Evolutionary conservation across 2,113 vertebrate genomes (phyloP).

Genomic region (Chlamydotis undulata): DNA sequence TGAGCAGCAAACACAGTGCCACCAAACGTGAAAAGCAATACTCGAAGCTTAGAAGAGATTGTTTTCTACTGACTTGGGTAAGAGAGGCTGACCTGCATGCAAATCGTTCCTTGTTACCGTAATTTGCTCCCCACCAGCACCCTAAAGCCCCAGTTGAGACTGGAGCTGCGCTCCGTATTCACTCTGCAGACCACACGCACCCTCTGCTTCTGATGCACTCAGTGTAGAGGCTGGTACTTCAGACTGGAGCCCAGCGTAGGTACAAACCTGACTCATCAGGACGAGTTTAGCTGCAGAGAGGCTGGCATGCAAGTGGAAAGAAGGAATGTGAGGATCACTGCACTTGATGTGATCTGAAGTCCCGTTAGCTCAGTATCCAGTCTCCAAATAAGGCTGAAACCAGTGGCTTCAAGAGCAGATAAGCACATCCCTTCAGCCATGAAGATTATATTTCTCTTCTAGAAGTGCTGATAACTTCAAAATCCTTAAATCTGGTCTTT

Average conservation of each 20-base stretch:
- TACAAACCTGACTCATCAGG: not conserved
- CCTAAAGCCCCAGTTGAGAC: not conserved
- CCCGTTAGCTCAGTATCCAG: not conserved
- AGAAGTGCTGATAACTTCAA: not conserved
- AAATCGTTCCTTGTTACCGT: not conserved
- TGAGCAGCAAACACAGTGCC: not conserved
- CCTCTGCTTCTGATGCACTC: not conserved
- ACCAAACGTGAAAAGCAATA: not conserved
- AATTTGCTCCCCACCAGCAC: not conserved
- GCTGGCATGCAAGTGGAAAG: no score
- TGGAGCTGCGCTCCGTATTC: not conserved
- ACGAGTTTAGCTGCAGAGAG: not conserved
- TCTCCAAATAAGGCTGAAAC: not conserved
- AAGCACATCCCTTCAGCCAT: not conserved
- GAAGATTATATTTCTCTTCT: not conserved
- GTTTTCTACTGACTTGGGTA: not conserved
- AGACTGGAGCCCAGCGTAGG: not conserved
- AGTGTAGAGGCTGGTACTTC: not conserved
- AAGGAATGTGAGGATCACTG: not conserved
- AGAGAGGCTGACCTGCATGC: not conserved
- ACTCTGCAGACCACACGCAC: not conserved
- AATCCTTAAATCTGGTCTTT: not conserved
- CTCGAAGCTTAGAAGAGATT: not conserved
- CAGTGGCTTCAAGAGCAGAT: not conserved
- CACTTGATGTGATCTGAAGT: not conserved